phyloP scores from a whole-genome alignment of 2,113 vertebrate species.

The Collichthys lucidus region DNA sequence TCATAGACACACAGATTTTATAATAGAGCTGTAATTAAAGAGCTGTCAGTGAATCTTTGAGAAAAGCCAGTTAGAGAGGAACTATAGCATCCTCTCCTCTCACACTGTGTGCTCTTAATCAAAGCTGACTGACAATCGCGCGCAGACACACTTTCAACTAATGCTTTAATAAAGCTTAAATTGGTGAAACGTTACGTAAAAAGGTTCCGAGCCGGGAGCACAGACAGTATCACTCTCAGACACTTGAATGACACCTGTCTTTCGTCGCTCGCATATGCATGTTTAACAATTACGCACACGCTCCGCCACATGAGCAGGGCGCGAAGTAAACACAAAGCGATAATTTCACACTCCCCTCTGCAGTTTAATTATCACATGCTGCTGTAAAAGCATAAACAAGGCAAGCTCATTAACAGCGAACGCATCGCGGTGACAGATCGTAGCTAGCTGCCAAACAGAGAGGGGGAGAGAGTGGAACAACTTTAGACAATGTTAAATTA shows the following conservation, averaged over 20 bases:
- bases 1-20: conserved; percentile 22
- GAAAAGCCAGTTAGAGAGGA: conserved; percentile 65
- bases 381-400: conserved; percentile 80
- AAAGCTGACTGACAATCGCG: conserved; percentile 44
- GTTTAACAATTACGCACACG: conserved; percentile 30
- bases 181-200: conserved; percentile 1
- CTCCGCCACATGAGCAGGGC: conserved; percentile 31
- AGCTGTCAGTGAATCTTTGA: conserved; percentile 72
- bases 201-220: conserved; percentile 8
- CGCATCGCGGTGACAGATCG: conserved; percentile 68
- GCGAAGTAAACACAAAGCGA: conserved; percentile 67
- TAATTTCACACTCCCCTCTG: conserved; percentile 69
- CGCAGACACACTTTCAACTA: background rate
- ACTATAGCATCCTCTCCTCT: conserved; percentile 52
- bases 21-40: conserved; percentile 77
- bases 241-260: conserved; percentile 51
- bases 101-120: conserved; percentile 61
- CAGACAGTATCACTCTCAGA: background rate
- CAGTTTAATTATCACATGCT: conserved; percentile 80
- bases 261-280: background rate
- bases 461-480: conserved; percentile 59
- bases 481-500: conserved; percentile 73
- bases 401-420: conserved; percentile 77
- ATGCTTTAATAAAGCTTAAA: conserved; percentile 37
- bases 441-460: conserved; percentile 54